Evolutionary conservation across 2,888 invertebrate genomes (phyloP).

Genomic region (Autographa pulchrina): DNA sequence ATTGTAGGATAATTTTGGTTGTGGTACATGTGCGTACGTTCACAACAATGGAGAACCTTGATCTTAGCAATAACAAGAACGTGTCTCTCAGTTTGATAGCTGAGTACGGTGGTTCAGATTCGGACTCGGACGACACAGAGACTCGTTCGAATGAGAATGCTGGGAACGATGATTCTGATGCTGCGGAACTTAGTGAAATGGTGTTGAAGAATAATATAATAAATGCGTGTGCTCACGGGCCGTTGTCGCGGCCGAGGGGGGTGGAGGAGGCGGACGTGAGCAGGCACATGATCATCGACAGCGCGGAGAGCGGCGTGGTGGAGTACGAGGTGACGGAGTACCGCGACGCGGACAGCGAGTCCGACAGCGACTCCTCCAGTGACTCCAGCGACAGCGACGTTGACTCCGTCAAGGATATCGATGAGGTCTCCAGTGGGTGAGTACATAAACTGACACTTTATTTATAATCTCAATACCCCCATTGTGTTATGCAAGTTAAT

Average conservation of each 20-base stretch:
- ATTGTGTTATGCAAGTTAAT: no score
- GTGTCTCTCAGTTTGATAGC: constrained; percentile 85
- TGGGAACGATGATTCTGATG: constrained; percentile 80
- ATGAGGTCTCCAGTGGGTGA: constrained; percentile 83
- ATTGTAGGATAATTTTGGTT: constrained; percentile 50
- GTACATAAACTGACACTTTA: constrained; percentile 26
- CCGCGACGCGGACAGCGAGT: constrained; percentile 79
- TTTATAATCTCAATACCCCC: no score
- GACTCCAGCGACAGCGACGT: constrained; percentile 83
- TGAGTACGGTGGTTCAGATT: constrained; percentile 84
- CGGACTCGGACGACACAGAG: constrained; percentile 82
- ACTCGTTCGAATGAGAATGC: constrained; percentile 72
- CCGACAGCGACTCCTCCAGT: constrained; percentile 73
- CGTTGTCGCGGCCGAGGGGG: constrained; percentile 71
- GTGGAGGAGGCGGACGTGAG: constrained; percentile 75
- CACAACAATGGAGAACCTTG: constrained; percentile 84
- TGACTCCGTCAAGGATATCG: constrained; percentile 84
- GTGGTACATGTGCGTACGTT: constrained; percentile 60
- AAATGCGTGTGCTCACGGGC: constrained; percentile 87
- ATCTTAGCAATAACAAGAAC: constrained; percentile 84
- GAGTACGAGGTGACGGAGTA: constrained; percentile 86
- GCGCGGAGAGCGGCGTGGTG: constrained; percentile 79
- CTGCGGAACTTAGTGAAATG: constrained; percentile 84
- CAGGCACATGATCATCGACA: constrained; percentile 86
- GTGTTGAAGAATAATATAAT: constrained; percentile 87